Conservation (phyloP, 2,888 invertebrate genomes). For the Phania funesta region DNA sequence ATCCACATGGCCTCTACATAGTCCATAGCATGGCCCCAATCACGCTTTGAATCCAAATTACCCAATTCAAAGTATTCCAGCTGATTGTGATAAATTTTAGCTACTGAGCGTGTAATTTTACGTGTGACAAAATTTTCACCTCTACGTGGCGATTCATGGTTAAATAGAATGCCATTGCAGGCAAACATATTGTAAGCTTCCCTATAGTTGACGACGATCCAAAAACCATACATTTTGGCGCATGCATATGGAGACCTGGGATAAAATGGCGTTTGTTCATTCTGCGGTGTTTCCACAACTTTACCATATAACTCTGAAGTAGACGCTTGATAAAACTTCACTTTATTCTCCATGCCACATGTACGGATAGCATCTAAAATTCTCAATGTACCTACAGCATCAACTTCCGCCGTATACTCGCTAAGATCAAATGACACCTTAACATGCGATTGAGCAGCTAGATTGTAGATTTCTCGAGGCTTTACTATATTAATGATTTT, state of each 20-base stretch:
- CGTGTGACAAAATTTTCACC: constrained; percentile 99
- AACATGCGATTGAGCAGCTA: constrained; percentile 99
- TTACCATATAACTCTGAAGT: constrained; percentile 97
- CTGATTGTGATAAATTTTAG: constrained; percentile 95
- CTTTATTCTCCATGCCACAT: constrained; percentile 89
- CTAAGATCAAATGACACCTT: constrained; percentile 99
- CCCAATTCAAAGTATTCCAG: constrained; percentile 94
- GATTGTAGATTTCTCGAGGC: constrained; percentile 97
- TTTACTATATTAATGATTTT: constrained; percentile 86
- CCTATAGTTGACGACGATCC: constrained; percentile 97
- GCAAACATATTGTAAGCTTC: constrained; percentile 98
- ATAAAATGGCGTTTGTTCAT: constrained; percentile 96
- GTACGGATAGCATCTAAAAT: constrained; percentile 95
- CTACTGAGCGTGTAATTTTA: constrained; percentile 98
- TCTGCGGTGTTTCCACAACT: constrained; percentile 95
- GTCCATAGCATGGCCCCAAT: constrained; percentile 99
- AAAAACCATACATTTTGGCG: constrained; percentile 96
- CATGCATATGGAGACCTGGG: constrained; percentile 98
- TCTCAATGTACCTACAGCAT: constrained; percentile 95
- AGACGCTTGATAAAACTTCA: constrained; percentile 96
- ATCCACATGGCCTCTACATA: constrained; percentile 99
- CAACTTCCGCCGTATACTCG: constrained; percentile 99
- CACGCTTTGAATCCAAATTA: constrained; percentile 95
- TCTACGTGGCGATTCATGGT: constrained; percentile 96
- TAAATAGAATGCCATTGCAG: constrained; percentile 97